Evolutionary conservation across 2,113 vertebrate genomes (phyloP), one percentile per base, ranked within the genome.

Genomic region (Hystrix cristata): DNA sequence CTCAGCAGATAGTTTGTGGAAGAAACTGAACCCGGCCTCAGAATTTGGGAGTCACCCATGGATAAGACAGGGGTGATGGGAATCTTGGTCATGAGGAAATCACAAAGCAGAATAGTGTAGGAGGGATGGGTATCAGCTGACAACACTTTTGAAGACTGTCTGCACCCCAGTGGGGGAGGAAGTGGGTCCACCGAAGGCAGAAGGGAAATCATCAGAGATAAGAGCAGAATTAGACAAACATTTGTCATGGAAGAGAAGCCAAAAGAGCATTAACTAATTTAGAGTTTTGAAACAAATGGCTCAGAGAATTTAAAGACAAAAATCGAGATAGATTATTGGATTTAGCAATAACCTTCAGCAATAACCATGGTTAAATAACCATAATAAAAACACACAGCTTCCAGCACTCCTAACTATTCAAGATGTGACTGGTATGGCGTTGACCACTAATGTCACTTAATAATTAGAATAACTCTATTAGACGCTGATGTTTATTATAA

Each of bases 361-460:
- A 38, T 38, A 38, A 38, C 38, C 38, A 2, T 38, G 38, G 38
- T 38, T 38, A 55, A 80, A 59, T 23, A 51, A 46, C 9, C 53
- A 38, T 19, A 51, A 53, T 29, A 19, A 69, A 92, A 82, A 3
- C 65, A 67, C 65, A 14, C 21, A 21, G 1, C 0, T 13, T 6
- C 10, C n/a, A 71, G 29, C 23, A 7, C 19, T 11, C 13, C 25
- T 51, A 12, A 27, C 51, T n/a, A 3, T 18, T 29, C 48, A 7
- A 25, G 4, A 59, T 34, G 16, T 6, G 19, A 34, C 38, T 12
- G 9, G 10, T 12, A 0, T 4, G 25, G 15, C 25, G 1, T 2
- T 38, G 34, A 65, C 3, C 34, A 53, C 3, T 11, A 0, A 2
- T 9, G 38, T 38, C 62, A 1, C 59, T 60, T n/a, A 53, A 19